A percentile compares a stretch with the other conserved stretches of the same genome.
Evolutionary conservation across 2,113 vertebrate species (phyloP).

Genomic region (Colossoma macropomum): DNA sequence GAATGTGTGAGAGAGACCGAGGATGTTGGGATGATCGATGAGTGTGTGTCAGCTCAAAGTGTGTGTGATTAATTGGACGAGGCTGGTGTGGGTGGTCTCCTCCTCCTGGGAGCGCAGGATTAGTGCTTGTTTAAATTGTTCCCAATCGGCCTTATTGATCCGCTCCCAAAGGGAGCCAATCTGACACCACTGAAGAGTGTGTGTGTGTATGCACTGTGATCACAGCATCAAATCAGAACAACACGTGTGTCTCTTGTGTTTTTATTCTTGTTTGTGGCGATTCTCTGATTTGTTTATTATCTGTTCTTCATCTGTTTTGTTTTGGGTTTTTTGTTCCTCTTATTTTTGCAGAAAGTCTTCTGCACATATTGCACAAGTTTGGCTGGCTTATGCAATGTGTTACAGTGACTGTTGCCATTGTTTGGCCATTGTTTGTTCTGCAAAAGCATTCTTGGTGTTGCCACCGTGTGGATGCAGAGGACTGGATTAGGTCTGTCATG

Average conservation of each 20-base stretch:
- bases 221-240: background rate
- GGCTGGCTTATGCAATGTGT: too few relatives aligned
- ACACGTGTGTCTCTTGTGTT: background rate
- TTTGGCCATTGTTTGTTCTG: background rate
- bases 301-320: too few relatives aligned
- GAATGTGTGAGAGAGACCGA: background rate
- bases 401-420: background rate
- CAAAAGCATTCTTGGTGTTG: constrained; percentile 18
- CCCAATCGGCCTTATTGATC: constrained; percentile 57
- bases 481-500: too few relatives aligned
- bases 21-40: constrained; percentile 42
- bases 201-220: background rate
- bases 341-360: too few relatives aligned
- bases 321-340: background rate
- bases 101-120: constrained; percentile 45
- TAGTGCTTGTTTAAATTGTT: constrained; percentile 58
- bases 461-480: constrained; percentile 25
- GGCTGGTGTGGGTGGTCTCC: constrained; percentile 52
- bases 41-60: constrained; percentile 44
- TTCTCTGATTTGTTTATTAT: too few relatives aligned
- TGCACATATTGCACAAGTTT: too few relatives aligned
- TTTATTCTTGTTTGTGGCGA: background rate
- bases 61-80: constrained; percentile 56
- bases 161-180: constrained; percentile 56
- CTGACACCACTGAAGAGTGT: constrained; percentile 27